Evolutionary conservation across 2,888 invertebrate genomes (phyloP).

Genomic region (Hemicrepidius hirtus): DNA sequence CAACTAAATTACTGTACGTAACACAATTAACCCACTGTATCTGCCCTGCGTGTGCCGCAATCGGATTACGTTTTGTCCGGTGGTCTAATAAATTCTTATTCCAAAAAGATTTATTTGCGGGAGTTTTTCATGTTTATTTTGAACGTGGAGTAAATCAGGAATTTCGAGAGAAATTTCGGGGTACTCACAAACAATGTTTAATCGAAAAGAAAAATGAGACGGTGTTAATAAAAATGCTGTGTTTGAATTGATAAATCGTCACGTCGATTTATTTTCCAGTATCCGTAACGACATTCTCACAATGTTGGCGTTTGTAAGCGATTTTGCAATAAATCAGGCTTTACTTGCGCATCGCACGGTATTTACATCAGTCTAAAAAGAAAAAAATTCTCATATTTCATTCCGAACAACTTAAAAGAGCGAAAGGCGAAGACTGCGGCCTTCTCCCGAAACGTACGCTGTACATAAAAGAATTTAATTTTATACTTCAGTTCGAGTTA

Average conservation of each 20-base stretch:
- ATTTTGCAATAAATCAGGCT: conserved; percentile 45
- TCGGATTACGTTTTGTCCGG: conserved; percentile 27
- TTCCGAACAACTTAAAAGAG: not conserved
- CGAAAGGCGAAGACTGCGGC: conserved; percentile 10
- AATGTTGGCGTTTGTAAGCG: conserved; percentile 38
- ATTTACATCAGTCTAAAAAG: conserved; percentile 41
- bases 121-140: not conserved
- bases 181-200: not conserved
- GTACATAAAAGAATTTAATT: conserved; percentile 43
- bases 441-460: conserved; percentile 28
- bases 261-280: conserved; percentile 39
- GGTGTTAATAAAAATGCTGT: conserved; percentile 9
- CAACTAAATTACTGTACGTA: conserved; percentile 54
- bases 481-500: conserved; percentile 30
- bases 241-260: conserved; percentile 31
- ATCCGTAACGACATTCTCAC: conserved; percentile 34
- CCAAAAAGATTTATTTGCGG: conserved; percentile 3
- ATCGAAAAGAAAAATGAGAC: conserved; percentile 5
- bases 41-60: conserved; percentile 29
- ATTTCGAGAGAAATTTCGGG: not conserved
- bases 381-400: conserved; percentile 37
- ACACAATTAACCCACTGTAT: conserved; percentile 33
- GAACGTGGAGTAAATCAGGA: too few relatives aligned
- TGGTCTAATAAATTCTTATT: conserved; percentile 31
- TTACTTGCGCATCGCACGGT: conserved; percentile 39